Percentiles rank a stretch among this genome's conserved stretches.
Conservation (phyloP, 1,140 invertebrate genomes). For the Episyrphus balteatus region DNA sequence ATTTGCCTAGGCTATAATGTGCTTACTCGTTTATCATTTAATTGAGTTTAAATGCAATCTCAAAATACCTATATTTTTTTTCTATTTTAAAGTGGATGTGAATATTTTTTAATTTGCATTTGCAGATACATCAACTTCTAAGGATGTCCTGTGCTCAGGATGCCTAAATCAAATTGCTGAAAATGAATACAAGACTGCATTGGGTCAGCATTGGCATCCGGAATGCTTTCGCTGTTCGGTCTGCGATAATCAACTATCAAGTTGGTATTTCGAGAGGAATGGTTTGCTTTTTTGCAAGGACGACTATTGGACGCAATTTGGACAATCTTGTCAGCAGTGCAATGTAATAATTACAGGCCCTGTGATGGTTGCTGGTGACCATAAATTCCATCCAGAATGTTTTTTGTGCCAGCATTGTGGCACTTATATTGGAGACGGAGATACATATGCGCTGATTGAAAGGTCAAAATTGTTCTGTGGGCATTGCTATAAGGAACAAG, state of each 20-base stretch:
- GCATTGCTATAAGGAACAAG: conserved; percentile 49
- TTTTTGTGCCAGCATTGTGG: conserved; percentile 70
- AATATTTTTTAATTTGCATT: too few relatives aligned
- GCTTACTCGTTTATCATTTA: too few relatives aligned
- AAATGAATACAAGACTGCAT: conserved; percentile 39
- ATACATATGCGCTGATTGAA: conserved; percentile 81
- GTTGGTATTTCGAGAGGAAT: conserved; percentile 90
- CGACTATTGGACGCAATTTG: conserved; percentile 82
- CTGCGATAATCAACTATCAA: conserved; percentile 67
- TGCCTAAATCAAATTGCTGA: conserved; percentile 6
- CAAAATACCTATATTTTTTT: too few relatives aligned
- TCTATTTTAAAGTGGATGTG: too few relatives aligned
- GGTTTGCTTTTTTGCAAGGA: conserved; percentile 78
- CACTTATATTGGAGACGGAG: conserved; percentile 81
- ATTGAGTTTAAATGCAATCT: too few relatives aligned
- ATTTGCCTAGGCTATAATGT: too few relatives aligned
- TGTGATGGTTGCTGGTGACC: conserved; percentile 87
- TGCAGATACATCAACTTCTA: too few relatives aligned
- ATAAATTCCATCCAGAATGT: conserved; percentile 94
- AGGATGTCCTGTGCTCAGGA: conserved; percentile 7
- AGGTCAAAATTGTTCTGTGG: conserved; percentile 77
- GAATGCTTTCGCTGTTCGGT: conserved; percentile 83
- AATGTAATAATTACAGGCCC: conserved; percentile 78
- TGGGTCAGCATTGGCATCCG: conserved; percentile 75
- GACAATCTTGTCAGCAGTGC: conserved; percentile 81